Conservation (phyloP, 2,797 vertebrate species). For the Kryptolebias ocellatus region DNA sequence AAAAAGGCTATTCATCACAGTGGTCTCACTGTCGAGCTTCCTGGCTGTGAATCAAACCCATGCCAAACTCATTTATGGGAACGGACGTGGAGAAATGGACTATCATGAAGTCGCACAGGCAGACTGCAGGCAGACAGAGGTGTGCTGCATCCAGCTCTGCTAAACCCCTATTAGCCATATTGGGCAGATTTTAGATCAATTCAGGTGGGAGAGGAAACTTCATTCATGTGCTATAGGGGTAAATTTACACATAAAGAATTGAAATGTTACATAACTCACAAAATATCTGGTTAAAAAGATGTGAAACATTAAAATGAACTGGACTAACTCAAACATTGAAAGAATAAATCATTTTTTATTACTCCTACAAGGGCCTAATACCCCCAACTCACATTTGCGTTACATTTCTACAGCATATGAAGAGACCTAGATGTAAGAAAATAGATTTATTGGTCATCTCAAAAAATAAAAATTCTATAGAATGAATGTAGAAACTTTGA, state of each 20-base stretch:
- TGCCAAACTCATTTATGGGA: slow-evolving; percentile 74
- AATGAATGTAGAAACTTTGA: no score
- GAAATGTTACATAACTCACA: no score
- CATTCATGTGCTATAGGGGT: not conserved
- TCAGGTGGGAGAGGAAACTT: not conserved
- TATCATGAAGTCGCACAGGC: slow-evolving; percentile 65
- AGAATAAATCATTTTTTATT: no score
- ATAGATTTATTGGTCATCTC: no score
- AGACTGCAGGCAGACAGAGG: slow-evolving; percentile 31
- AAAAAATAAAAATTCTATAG: no score
- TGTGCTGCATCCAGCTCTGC: slow-evolving; percentile 10
- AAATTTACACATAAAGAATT: not conserved
- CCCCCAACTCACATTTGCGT: no score
- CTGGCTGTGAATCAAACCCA: slow-evolving; percentile 70
- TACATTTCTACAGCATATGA: no score
- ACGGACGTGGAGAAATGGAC: slow-evolving; percentile 69
- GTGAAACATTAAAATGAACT: no score
- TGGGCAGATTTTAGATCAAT: not conserved
- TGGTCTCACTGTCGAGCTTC: slow-evolving; percentile 76
- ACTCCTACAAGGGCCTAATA: no score
- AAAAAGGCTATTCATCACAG: slow-evolving; percentile 84
- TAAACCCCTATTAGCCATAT: slow-evolving; percentile 6
- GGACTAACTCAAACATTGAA: no score
- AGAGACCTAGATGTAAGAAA: no score
- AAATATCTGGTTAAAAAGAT: no score